phyloP scores from a whole-genome alignment of 2,888 invertebrate genomes.

The Cordilura impudica region DNA sequence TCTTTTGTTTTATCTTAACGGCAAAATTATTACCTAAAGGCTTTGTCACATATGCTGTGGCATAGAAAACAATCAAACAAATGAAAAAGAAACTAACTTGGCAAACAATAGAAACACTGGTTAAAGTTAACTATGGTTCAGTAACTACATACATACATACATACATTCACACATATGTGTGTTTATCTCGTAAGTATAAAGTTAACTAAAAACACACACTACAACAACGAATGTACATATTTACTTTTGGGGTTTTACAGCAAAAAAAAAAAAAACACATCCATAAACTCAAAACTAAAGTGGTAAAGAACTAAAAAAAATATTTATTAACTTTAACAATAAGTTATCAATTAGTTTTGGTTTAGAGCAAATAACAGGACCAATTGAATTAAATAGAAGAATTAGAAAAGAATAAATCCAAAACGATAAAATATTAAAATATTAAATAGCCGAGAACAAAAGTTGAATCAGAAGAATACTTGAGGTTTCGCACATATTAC shows the following conservation, averaged over 20 bases:
- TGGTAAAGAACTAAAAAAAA: background rate
- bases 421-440: too few relatives aligned
- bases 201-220: background rate
- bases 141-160: background rate
- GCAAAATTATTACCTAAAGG: conserved; percentile 30
- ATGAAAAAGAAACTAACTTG: background rate
- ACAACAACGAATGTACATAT: background rate
- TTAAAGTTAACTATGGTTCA: conserved; percentile 4
- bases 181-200: too few relatives aligned
- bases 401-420: too few relatives aligned
- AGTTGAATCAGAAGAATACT: too few relatives aligned
- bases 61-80: conserved; percentile 29
- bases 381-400: background rate
- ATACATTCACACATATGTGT: too few relatives aligned
- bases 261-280: conserved; percentile 1
- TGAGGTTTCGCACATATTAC: too few relatives aligned
- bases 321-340: conserved; percentile 9
- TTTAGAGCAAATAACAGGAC: background rate
- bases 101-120: conserved; percentile 1
- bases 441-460: too few relatives aligned
- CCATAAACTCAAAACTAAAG: background rate
- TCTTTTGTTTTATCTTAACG: conserved; percentile 10
- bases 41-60: conserved; percentile 53
- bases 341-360: conserved; percentile 8
- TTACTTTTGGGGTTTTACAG: conserved; percentile 40